Conservation (phyloP, 1,140 invertebrate species). For the Calosoma granatense region DNA sequence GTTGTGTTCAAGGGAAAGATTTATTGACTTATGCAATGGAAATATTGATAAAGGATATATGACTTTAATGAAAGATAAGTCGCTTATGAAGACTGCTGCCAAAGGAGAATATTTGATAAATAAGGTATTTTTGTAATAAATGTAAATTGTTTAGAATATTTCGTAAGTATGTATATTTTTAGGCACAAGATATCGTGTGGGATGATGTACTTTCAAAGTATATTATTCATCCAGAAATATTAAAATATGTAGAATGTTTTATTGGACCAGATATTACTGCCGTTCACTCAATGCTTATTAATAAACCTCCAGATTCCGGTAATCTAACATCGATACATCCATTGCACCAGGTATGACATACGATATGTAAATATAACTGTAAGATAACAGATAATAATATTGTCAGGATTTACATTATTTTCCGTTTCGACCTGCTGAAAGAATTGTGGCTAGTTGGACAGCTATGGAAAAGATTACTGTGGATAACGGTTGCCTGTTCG, state of each 20-base stretch:
- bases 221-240: constrained; percentile 46
- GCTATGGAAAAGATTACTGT: constrained; percentile 65
- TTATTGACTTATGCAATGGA: constrained; percentile 55
- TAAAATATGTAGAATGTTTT: constrained; percentile 64
- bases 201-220: constrained; percentile 61
- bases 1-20: constrained; percentile 41
- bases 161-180: constrained; percentile 15
- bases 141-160: too few species aligned
- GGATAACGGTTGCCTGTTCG: constrained; percentile 72
- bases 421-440: constrained; percentile 63
- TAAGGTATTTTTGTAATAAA: too few species aligned
- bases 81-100: constrained; percentile 48
- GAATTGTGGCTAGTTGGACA: constrained; percentile 76
- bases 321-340: constrained; percentile 58
- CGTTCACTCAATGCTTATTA: constrained; percentile 80
- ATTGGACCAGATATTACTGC: constrained; percentile 66
- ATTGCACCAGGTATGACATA: constrained; percentile 51
- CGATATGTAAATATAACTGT: neutral
- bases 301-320: constrained; percentile 72
- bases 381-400: constrained; percentile 17
- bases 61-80: constrained; percentile 65
- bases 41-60: constrained; percentile 41
- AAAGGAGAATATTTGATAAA: constrained; percentile 58
- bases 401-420: constrained; percentile 73
- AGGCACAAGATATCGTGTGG: constrained; percentile 62